These are phyloP conservation scores for Acronicta alni DNA, from an alignment of 2,888 invertebrate species.

Conservation along the genomic window DNA sequence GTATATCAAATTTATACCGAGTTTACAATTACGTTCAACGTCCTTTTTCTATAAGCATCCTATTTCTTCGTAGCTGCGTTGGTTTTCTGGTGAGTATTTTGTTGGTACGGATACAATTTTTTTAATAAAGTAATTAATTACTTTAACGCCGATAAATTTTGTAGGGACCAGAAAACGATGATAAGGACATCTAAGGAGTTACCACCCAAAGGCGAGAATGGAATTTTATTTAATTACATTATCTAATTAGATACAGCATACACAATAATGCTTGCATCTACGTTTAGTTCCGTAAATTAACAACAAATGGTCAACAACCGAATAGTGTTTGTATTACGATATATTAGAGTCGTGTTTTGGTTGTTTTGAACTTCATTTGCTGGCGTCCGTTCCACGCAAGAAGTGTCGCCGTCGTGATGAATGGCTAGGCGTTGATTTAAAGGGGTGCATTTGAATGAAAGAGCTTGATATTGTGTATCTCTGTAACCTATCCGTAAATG, in stretches of 20 bases:
- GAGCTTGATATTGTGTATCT: constrained; percentile 74
- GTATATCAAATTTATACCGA: constrained; percentile 66
- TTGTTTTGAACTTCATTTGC: constrained; percentile 57
- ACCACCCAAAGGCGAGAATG: constrained; percentile 83
- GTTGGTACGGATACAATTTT: constrained; percentile 29
- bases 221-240: constrained; percentile 78
- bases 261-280: constrained; percentile 81
- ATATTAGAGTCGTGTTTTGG: constrained; percentile 64
- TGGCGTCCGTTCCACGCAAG: constrained; percentile 67
- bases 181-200: constrained; percentile 73
- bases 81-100: constrained; percentile 11
- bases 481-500: constrained; percentile 66
- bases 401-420: constrained; percentile 81
- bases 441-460: constrained; percentile 78
- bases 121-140: constrained; percentile 52
- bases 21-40: constrained; percentile 47
- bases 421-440: constrained; percentile 82
- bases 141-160: constrained; percentile 52
- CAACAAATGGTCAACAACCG: constrained; percentile 25
- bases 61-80: constrained; percentile 21
- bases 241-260: constrained; percentile 84
- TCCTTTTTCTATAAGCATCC: constrained; percentile 34
- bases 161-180: constrained; percentile 62
- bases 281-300: constrained; percentile 74
- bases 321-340: constrained; percentile 48